A percentile compares a stretch with the other conserved stretches of the same genome.
These are phyloP conservation scores for Laticauda colubrina DNA, from an alignment of 2,113 vertebrate species.

Conservation along the genomic window DNA sequence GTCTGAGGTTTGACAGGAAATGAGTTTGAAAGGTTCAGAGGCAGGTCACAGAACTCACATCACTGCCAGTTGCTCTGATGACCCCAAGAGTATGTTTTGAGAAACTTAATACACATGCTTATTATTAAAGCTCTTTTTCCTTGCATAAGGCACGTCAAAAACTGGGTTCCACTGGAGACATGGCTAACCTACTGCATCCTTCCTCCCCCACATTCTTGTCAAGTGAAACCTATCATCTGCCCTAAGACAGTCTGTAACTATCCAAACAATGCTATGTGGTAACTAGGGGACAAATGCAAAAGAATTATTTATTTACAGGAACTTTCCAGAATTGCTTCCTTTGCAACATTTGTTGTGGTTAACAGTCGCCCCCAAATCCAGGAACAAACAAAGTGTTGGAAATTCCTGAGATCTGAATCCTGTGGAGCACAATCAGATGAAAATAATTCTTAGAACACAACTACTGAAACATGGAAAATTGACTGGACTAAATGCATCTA, in stretches of 20 bases:
- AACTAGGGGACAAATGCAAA: constrained; percentile 56
- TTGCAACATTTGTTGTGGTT: constrained; percentile 55
- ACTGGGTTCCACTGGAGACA: constrained; percentile 53
- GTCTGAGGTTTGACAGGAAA: constrained; percentile 77
- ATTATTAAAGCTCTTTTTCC: constrained; percentile 69
- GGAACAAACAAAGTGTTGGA: constrained; percentile 32
- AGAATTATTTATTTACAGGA: constrained; percentile 40
- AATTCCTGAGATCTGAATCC: constrained; percentile 33
- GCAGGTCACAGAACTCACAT: constrained; percentile 68
- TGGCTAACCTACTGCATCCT: constrained; percentile 55
- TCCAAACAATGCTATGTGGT: constrained; percentile 62
- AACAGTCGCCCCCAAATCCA: constrained; percentile 42
- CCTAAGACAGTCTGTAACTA: constrained; percentile 59
- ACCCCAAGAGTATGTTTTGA: constrained; percentile 76
- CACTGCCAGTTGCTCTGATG: constrained; percentile 76
- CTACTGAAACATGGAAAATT: not conserved
- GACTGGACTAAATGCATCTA: constrained; percentile 27
- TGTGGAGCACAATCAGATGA: constrained; percentile 37
- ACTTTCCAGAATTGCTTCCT: constrained; percentile 18
- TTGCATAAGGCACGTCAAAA: constrained; percentile 60
- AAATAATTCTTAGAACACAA: constrained; percentile 32
- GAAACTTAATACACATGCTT: constrained; percentile 73
- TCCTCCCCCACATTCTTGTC: constrained; percentile 58
- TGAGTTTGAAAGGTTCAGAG: constrained; percentile 72
- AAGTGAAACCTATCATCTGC: constrained; percentile 64